Evolutionary conservation across 2,888 invertebrate species (phyloP).

Genomic region (Yponomeuta cagnagella): DNA sequence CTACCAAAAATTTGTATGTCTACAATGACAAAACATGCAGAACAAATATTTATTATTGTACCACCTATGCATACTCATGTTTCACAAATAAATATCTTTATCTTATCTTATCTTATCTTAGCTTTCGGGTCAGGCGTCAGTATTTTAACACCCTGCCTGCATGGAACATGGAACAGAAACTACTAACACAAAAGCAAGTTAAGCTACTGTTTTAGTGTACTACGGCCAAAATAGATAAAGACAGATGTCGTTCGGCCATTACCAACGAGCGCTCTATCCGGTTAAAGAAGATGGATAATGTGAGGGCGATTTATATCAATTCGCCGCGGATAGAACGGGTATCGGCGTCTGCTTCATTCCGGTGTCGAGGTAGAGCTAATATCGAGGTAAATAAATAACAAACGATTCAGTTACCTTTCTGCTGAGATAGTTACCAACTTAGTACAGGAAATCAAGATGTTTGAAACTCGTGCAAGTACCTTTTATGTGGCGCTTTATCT

Average conservation of each 20-base stretch:
- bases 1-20: too few relatives aligned
- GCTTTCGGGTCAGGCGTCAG: too few relatives aligned
- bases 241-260: conserved; percentile 54
- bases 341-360: neutral
- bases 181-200: neutral
- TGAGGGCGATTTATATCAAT: conserved; percentile 69
- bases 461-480: too few relatives aligned
- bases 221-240: conserved; percentile 36
- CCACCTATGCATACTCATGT: too few relatives aligned
- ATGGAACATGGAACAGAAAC: too few relatives aligned
- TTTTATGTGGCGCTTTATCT: too few relatives aligned
- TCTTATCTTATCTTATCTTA: too few relatives aligned
- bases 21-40: too few relatives aligned
- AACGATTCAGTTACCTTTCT: neutral
- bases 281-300: conserved; percentile 67
- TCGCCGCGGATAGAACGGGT: conserved; percentile 33
- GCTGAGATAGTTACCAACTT: neutral
- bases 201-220: neutral
- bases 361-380: neutral
- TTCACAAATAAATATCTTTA: too few relatives aligned
- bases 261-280: conserved; percentile 47
- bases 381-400: neutral
- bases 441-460: too few relatives aligned
- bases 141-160: too few relatives aligned
- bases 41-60: too few relatives aligned